phyloP scores from a whole-genome alignment of 2,113 vertebrate genomes.

The Passer montanus region DNA sequence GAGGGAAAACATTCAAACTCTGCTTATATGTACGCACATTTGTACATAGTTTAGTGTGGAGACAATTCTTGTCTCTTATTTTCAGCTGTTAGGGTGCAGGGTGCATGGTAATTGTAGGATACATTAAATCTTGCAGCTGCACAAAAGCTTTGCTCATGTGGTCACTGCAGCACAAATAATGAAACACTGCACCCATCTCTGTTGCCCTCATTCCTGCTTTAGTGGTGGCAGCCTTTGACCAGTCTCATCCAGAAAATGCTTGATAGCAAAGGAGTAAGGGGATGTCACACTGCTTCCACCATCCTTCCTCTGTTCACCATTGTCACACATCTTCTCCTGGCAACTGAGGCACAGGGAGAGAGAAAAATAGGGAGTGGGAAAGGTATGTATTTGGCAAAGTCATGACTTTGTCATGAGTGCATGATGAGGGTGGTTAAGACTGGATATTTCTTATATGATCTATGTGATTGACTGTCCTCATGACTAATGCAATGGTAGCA shows the following conservation, averaged over 20 bases:
- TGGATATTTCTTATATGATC: neutral
- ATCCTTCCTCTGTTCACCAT: neutral
- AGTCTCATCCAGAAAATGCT: neutral
- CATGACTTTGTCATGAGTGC: neutral
- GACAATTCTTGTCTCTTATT: neutral
- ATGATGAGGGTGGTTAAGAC: neutral
- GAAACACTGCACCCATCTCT: neutral
- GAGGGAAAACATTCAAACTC: neutral
- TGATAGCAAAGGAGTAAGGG: neutral
- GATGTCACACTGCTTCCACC: neutral
- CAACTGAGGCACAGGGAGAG: neutral
- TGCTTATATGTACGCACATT: neutral
- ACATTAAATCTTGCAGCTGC: neutral
- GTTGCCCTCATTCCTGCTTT: neutral
- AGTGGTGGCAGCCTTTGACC: neutral
- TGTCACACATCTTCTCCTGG: neutral
- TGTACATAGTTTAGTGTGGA: neutral
- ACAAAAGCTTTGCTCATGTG: neutral
- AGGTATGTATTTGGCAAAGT: fast-evolving
- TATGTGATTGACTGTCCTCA: neutral
- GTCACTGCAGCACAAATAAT: neutral
- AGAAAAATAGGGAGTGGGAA: neutral
- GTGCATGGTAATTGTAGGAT: neutral
- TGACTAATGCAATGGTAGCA: neutral
- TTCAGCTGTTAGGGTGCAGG: neutral